Percentiles rank a stretch among this genome's conserved stretches.
These are phyloP conservation scores for Notarius quadriscutis DNA, from an alignment of 2,113 vertebrate species.

Conservation along the genomic window DNA sequence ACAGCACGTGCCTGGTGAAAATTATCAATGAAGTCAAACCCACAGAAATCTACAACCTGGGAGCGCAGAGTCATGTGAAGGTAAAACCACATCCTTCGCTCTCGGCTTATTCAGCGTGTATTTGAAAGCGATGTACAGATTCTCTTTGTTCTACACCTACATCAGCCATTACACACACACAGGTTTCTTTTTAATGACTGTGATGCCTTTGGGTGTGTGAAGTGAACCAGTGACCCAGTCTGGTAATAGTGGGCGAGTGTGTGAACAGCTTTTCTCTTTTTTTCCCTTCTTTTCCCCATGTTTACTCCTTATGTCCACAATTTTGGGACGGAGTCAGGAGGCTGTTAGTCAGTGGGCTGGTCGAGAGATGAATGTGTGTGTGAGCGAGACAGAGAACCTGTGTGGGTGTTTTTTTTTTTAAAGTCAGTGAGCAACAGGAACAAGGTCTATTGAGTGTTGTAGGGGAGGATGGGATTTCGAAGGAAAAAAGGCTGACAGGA, in stretches of 20 bases:
- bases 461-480: conserved; percentile 18
- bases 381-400: neutral
- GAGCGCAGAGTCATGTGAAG: conserved; percentile 97
- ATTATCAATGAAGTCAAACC: conserved; percentile 96
- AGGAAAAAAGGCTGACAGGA: conserved; percentile 3
- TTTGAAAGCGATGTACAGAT: conserved; percentile 5
- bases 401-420: conserved; percentile 4
- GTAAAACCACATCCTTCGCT: conserved; percentile 64
- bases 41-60: conserved; percentile 94
- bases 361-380: conserved; percentile 29
- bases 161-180: neutral
- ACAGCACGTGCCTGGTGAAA: conserved; percentile 98
- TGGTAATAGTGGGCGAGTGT: conserved; percentile 27
- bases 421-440: conserved; percentile 22
- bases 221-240: conserved; percentile 41
- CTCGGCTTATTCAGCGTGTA: neutral
- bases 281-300: neutral
- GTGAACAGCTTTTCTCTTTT: neutral
- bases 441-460: conserved; percentile 22
- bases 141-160: conserved; percentile 15
- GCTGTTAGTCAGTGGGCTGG: conserved; percentile 40
- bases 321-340: conserved; percentile 38
- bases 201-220: conserved; percentile 38
- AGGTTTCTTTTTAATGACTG: conserved; percentile 30
- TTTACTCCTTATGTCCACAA: conserved; percentile 26